Percentiles rank a stretch among this genome's conserved stretches.
Conservation (phyloP, 37 sponge, comb jelly and placozoan genomes). For the Dysidea cf. avara region DNA sequence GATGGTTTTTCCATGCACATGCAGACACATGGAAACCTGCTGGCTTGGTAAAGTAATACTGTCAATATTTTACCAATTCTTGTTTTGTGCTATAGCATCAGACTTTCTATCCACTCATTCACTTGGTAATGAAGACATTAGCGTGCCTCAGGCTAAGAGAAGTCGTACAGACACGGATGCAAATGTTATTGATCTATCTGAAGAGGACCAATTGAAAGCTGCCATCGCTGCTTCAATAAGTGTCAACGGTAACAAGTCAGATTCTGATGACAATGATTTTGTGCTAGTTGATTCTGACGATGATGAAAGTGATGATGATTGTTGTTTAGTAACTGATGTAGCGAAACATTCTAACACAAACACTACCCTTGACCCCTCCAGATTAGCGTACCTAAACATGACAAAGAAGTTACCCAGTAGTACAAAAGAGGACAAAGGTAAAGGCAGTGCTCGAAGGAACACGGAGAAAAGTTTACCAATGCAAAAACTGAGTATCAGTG, state of each 20-base stretch:
- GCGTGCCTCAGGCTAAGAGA: background rate
- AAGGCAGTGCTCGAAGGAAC: background rate
- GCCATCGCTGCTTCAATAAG: slow-evolving; percentile 76
- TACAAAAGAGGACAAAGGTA: background rate
- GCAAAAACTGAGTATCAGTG: background rate
- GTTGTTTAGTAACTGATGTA: background rate
- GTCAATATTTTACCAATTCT: too few relatives aligned
- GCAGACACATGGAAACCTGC: too few relatives aligned
- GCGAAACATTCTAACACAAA: too few relatives aligned
- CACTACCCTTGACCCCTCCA: too few relatives aligned
- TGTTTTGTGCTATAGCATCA: too few relatives aligned
- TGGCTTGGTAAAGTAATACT: too few relatives aligned
- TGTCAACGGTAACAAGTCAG: background rate
- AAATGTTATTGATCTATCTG: slow-evolving; percentile 49
- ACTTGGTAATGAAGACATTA: background rate
- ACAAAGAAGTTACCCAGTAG: background rate
- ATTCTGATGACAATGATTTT: slow-evolving; percentile 27
- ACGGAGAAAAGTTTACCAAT: background rate
- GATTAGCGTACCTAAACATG: too few relatives aligned
- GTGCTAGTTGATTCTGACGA: slow-evolving; percentile 13
- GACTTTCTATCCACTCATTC: too few relatives aligned
- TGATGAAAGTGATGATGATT: slow-evolving; percentile 8
- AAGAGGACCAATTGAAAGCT: slow-evolving; percentile 74
- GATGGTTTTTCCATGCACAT: too few relatives aligned
- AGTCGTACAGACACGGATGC: background rate